These are phyloP conservation scores for Ctena decussata DNA, from an alignment of 2,888 invertebrate species.

Conservation along the genomic window DNA sequence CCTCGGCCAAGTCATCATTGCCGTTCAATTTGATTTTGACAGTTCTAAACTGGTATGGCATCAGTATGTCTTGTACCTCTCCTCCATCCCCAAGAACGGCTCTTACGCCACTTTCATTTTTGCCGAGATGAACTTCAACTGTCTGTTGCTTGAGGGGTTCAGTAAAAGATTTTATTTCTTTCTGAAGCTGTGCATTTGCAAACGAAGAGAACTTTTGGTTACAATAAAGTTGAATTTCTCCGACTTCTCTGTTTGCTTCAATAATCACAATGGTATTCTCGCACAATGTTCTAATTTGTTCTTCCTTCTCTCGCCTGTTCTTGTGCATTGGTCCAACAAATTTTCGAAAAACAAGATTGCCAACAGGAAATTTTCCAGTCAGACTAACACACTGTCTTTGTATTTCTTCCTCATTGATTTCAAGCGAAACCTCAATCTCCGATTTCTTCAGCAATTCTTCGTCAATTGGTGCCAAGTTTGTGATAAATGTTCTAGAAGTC, in stretches of 20 bases:
- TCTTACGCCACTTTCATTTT: slow-evolving; percentile 52
- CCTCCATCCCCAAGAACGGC: slow-evolving; percentile 73
- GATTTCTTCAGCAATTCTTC: slow-evolving; percentile 70
- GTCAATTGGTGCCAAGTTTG: slow-evolving; percentile 77
- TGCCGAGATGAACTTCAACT: slow-evolving; percentile 53
- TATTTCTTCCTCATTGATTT: slow-evolving; percentile 61
- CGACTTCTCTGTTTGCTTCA: slow-evolving; percentile 70
- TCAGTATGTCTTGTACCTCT: slow-evolving; percentile 65
- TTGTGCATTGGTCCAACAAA: slow-evolving; percentile 75
- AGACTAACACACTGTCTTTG: slow-evolving; percentile 58
- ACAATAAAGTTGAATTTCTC: slow-evolving; percentile 70
- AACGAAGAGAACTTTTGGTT: slow-evolving; percentile 27
- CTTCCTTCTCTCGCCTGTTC: slow-evolving; percentile 67
- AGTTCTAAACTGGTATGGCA: slow-evolving; percentile 73
- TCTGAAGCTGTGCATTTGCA: slow-evolving; percentile 17
- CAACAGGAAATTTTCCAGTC: slow-evolving; percentile 67
- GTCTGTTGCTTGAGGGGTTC: slow-evolving; percentile 46
- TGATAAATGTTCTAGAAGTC: slow-evolving; percentile 78
- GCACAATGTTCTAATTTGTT: slow-evolving; percentile 42
- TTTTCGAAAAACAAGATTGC: slow-evolving; percentile 63
- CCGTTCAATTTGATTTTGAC: slow-evolving; percentile 59
- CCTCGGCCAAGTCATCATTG: slow-evolving; percentile 21
- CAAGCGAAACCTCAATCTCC: slow-evolving; percentile 37
- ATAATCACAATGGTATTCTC: slow-evolving; percentile 65
- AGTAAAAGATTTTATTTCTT: slow-evolving; percentile 23